Percentiles rank a stretch among this genome's conserved stretches.
Evolutionary conservation across 2,888 invertebrate species (phyloP).

Genomic region (Pecten maximus): DNA sequence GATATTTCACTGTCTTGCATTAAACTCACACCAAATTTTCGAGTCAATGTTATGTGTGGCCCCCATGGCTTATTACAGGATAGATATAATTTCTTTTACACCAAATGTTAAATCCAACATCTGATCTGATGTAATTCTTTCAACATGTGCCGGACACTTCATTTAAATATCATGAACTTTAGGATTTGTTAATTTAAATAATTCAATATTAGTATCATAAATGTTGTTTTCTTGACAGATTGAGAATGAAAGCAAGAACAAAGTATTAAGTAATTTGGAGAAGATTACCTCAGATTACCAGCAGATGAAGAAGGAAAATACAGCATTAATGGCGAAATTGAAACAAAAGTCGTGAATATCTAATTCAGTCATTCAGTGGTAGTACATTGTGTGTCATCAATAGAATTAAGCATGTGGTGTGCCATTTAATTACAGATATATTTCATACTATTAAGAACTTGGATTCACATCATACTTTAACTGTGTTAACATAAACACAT

Average conservation of each 20-base stretch:
- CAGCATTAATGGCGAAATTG: conserved; percentile 71
- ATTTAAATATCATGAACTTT: background rate
- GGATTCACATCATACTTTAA: background rate
- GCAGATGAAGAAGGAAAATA: conserved; percentile 80
- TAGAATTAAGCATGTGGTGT: background rate
- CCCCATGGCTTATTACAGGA: too few relatives aligned
- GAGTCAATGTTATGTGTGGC: too few relatives aligned
- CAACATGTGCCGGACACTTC: background rate
- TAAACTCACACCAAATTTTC: too few relatives aligned
- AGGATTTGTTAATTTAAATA: background rate
- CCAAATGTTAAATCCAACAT: background rate
- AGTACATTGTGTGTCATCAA: too few relatives aligned
- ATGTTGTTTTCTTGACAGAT: conserved; percentile 71
- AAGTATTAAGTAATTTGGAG: conserved; percentile 77
- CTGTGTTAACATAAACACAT: too few relatives aligned
- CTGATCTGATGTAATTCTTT: background rate
- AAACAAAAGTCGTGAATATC: conserved; percentile 69
- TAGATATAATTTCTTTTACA: too few relatives aligned
- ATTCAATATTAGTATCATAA: background rate
- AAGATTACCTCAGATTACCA: conserved; percentile 80
- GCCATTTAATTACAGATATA: background rate
- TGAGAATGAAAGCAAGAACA: conserved; percentile 79
- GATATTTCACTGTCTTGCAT: too few relatives aligned
- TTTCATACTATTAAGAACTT: background rate
- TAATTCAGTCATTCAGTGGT: background rate